A percentile compares a stretch with the other conserved stretches of the same genome.
Evolutionary conservation across 2,888 invertebrate species (phyloP).

Genomic region (Osmoderma eremita): DNA sequence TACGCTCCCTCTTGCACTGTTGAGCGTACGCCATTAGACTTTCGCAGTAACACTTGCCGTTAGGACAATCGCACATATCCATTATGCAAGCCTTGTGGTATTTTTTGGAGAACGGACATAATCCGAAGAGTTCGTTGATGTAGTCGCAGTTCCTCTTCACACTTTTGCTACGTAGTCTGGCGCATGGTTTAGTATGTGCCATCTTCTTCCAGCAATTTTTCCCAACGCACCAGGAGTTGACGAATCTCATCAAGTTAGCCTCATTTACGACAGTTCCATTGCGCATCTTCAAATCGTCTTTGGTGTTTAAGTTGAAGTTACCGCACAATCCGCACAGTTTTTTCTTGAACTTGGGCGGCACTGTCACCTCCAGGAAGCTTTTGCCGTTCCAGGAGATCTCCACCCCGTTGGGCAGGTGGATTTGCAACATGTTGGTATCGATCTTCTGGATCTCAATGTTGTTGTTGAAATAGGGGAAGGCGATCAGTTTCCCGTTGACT

Average conservation of each 20-base stretch:
- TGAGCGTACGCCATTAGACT: conserved; percentile 89
- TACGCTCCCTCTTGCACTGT: conserved; percentile 84
- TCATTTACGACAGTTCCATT: conserved; percentile 76
- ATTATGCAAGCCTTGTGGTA: conserved; percentile 87
- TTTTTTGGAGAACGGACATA: conserved; percentile 84
- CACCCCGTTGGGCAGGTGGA: conserved; percentile 79
- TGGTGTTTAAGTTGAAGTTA: conserved; percentile 87
- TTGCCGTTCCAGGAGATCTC: conserved; percentile 93
- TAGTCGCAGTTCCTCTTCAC: conserved; percentile 56
- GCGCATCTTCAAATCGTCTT: conserved; percentile 81
- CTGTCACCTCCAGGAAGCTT: conserved; percentile 86
- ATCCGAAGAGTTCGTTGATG: conserved; percentile 71
- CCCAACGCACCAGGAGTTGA: conserved; percentile 91
- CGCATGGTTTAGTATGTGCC: conserved; percentile 62
- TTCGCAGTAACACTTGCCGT: conserved; percentile 86
- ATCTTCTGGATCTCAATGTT: conserved; percentile 72
- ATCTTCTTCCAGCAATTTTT: conserved; percentile 73
- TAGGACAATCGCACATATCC: conserved; percentile 88
- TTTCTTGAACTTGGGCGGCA: conserved; percentile 79
- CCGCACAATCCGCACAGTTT: conserved; percentile 93
- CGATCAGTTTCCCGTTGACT: conserved; percentile 81
- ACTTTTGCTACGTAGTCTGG: conserved; percentile 53
- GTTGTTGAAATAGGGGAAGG: conserved; percentile 74
- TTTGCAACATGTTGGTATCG: conserved; percentile 72
- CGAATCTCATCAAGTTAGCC: conserved; percentile 75